Evolutionary conservation across 2,888 invertebrate species (phyloP), one percentile per base, ranked within the genome.

Genomic region (Metacarcinus magister): DNA sequence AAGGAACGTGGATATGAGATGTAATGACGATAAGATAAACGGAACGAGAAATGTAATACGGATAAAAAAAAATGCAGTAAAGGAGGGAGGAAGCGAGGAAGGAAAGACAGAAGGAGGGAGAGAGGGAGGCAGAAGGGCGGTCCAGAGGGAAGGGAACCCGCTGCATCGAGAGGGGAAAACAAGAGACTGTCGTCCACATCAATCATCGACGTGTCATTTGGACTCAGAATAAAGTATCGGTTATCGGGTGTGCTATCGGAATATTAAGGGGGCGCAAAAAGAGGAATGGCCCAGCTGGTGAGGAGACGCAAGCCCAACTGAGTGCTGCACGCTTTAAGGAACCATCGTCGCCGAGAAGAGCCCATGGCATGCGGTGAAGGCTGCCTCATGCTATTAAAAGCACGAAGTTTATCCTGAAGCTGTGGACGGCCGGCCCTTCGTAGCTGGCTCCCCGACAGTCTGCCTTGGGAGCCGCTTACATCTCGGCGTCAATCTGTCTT

Each of bases 191-290:
- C 94, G 94, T 94, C 39, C 92, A 87, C 94, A 96, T 96, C 96
- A 94, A 94, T 96, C 96, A 96, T 87, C 92, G 87, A 96, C 75
- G 46, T 75, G 94, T 96, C 96, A 96, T 96, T 82, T 82, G 94
- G 67, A 44, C 67, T 90, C 44, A 44, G 92, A 94, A 96, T 92
- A 96, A 96, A 96, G 96, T 96, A 96, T 94, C 94, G 94, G 96
- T 91, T 96, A 96, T 96, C 96, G 96, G 96, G 23, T 82, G 48
- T 94, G 32, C 94, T 96, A 94, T 94, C 94, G 96, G 92, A 94
- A 96, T 94, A 96, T 96, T 91, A 94, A 94, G 94, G 94, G 44
- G 93, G 93, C 93, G 87, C 87, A 87, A 87, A 87, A 87, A 87
- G 87, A 87, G 87, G 87, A 87, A 87, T 87, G 87, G 87, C 39